Percentiles rank a stretch among this genome's conserved stretches.
phyloP scores from a whole-genome alignment of 1,140 invertebrate species.

The Ceratitis capitata region DNA sequence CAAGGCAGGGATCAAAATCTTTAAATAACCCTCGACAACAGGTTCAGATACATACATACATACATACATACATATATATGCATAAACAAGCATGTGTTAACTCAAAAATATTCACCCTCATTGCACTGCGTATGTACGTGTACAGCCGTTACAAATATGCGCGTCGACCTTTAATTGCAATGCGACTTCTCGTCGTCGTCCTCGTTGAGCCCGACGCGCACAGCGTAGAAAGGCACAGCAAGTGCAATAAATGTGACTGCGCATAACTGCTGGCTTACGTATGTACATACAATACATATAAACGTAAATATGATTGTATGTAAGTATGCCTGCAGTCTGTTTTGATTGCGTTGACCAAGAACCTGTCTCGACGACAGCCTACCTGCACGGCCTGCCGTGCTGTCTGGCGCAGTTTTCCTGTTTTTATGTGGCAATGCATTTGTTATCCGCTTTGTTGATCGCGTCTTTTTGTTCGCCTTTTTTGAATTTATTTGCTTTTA shows the following conservation, averaged over 20 bases:
- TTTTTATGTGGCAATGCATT: neutral
- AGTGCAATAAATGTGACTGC: slow-evolving; percentile 28
- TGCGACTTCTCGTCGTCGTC: neutral
- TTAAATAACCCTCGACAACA: neutral
- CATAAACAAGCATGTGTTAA: neutral
- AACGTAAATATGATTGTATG: neutral
- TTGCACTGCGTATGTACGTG: neutral
- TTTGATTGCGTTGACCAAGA: neutral
- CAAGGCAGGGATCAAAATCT: neutral
- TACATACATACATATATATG: neutral
- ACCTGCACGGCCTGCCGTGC: neutral
- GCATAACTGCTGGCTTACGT: neutral
- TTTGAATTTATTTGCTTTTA: neutral
- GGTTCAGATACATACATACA: neutral
- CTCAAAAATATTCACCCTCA: neutral
- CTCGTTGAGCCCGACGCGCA: neutral
- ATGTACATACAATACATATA: neutral
- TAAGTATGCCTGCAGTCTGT: neutral
- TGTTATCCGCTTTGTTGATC: neutral
- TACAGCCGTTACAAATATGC: slow-evolving; percentile 7
- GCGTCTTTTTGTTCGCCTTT: neutral
- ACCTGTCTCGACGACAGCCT: neutral
- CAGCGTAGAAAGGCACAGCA: neutral
- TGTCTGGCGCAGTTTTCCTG: neutral
- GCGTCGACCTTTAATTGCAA: neutral